Base-by-base conservation (phyloP, 1,140 invertebrate species). In the Panulirus ornatus region DNA sequence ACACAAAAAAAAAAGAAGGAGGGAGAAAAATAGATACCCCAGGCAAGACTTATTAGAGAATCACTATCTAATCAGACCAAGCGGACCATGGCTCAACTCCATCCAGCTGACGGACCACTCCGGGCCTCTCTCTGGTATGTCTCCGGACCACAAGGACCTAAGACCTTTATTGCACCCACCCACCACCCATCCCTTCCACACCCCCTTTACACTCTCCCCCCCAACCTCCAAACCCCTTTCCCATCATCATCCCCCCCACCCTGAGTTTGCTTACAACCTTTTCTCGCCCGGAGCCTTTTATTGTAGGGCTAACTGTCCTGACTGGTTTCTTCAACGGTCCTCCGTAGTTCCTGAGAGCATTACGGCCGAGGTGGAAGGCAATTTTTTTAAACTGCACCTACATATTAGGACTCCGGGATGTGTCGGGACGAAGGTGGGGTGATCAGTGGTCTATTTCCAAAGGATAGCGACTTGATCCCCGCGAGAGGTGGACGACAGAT, bases 251-350 rank as follows among this genome's bases (percentile, higher is more conserved):
- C n/a, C n/a, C n/a, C n/a, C 47, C 78, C 78, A 58, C 14, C 78
- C 30, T 58, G 76, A 81, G 54, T 58, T 81, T 85, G 83, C 58
- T 73, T 85, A 85, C 83, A 85, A 85, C 83, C 83, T 70, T 85
- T 85, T 85, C 83, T 34, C 70, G 66, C 83, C 71, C 51, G 40
- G 27, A 47, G 83, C 38, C 83, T 85, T 85, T 85, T 85, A 85
- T 85, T 85, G 70, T 85, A 85, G 83, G 83, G 63, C 36, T 75
- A 27, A 85, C 70, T 85, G n/a, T 85, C 83, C 83, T 85, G 83
- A 27, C 42, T 73, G 58, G 2, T 30, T 63, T 36, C 30, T 40
- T 75, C 22, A 54, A 19, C 83, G n/a, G 38, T 30, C 42, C 63
- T 38, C 66, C 36, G 30, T 85, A 81, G 58, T 81, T 58, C 47